phyloP scores from a whole-genome alignment of 2,888 invertebrate genomes.

The Tillus elongatus region DNA sequence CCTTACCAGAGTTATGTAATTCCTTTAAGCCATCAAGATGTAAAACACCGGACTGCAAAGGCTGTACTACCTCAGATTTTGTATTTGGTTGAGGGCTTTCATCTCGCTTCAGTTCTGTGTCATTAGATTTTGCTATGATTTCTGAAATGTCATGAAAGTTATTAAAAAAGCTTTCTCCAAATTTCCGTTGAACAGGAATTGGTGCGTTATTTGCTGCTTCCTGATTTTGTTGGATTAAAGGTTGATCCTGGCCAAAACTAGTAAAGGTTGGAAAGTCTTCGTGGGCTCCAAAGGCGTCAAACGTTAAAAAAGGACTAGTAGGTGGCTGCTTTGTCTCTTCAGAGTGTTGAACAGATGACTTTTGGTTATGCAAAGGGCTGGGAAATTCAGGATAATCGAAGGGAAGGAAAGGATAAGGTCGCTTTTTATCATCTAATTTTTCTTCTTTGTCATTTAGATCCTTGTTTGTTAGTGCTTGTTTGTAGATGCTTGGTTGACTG shows the following conservation, averaged over 20 bases:
- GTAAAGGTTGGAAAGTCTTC: constrained; percentile 9
- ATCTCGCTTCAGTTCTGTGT: constrained; percentile 6
- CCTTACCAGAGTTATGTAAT: constrained; percentile 30
- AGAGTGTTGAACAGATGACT: no score
- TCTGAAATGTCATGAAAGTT: constrained; percentile 4
- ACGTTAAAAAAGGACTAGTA: no score
- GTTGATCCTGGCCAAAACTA: constrained; percentile 9
- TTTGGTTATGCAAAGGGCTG: no score
- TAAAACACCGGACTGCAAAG: constrained; percentile 31
- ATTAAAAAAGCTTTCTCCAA: constrained; percentile 12
- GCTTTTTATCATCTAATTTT: no score
- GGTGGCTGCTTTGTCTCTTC: no score
- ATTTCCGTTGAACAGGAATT: constrained; percentile 14
- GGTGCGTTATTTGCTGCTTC: no score
- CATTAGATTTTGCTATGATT: neutral
- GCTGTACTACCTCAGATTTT: constrained; percentile 24
- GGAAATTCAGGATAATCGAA: no score
- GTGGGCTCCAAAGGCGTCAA: no score
- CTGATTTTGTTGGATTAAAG: constrained; percentile 3
- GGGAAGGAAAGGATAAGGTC: no score
- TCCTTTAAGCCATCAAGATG: constrained; percentile 27
- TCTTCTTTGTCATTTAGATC: no score
- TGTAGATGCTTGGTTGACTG: no score
- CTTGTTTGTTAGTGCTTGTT: no score
- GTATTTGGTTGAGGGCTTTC: constrained; percentile 8